These are phyloP conservation scores for Eumacrocentrus americanus DNA, from an alignment of 2,888 invertebrate genomes.

Conservation along the genomic window DNA sequence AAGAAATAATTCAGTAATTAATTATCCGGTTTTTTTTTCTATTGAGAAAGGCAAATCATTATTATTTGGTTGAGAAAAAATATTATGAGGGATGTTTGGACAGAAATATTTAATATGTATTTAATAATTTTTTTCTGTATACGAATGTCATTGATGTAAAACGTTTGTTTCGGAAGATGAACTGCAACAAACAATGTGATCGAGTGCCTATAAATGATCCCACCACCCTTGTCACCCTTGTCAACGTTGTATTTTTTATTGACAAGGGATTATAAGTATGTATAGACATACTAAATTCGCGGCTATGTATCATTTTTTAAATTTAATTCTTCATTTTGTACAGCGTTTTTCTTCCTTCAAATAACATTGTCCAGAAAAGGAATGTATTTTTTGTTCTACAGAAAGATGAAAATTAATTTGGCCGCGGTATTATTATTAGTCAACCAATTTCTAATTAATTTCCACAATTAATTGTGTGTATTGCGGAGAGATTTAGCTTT, in stretches of 20 bases:
- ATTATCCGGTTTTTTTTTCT: too few species aligned
- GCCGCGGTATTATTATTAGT: slow-evolving; percentile 2
- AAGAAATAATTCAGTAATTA: too few species aligned
- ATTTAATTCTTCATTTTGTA: too few species aligned
- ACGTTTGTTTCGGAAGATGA: slow-evolving; percentile 29
- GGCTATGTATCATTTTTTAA: neutral
- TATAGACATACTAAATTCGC: neutral
- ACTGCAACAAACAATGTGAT: slow-evolving; percentile 46
- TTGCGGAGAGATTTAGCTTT: slow-evolving; percentile 19
- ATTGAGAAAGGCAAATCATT: neutral
- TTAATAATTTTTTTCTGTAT: neutral
- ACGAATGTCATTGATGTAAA: slow-evolving; percentile 15
- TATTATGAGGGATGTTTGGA: neutral
- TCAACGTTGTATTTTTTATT: too few species aligned
- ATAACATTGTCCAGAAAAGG: neutral
- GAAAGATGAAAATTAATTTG: neutral
- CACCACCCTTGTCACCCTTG: too few species aligned
- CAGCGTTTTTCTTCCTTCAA: neutral
- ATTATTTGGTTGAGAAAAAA: neutral
- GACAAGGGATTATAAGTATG: neutral
- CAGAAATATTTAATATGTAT: slow-evolving; percentile 2
- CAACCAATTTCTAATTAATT: slow-evolving; percentile 5
- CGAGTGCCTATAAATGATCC: slow-evolving; percentile 51
- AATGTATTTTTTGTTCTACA: neutral
- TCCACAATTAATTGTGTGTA: slow-evolving; percentile 17